Evolutionary conservation across 2,797 vertebrate genomes (phyloP).

Genomic region (Periophthalmus magnuspinnatus): DNA sequence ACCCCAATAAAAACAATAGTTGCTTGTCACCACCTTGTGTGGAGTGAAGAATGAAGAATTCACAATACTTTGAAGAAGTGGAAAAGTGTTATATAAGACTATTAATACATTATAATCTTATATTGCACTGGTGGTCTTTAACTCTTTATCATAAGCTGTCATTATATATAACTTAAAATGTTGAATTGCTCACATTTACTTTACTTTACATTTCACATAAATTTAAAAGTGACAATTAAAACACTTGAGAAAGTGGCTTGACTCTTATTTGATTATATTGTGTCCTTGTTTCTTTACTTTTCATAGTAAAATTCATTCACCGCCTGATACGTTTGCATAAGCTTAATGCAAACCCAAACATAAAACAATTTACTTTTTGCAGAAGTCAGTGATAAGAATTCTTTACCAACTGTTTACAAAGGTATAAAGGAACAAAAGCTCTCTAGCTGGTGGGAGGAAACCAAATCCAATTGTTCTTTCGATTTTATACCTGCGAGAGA

Average conservation of each 20-base stretch:
- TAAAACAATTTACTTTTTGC: not conserved
- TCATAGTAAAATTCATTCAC: not conserved
- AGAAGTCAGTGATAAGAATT: not conserved
- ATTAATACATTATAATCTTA: not conserved
- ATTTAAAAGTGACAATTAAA: not conserved
- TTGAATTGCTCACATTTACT: not conserved
- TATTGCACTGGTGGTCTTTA: not conserved
- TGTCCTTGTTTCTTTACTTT: not conserved
- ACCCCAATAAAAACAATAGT: too few species aligned
- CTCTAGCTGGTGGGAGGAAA: conserved; percentile 1
- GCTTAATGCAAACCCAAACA: not conserved
- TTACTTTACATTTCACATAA: not conserved
- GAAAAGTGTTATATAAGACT: not conserved
- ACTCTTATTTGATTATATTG: not conserved
- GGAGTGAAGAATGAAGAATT: not conserved
- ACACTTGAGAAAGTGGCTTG: not conserved
- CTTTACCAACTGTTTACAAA: conserved; percentile 9
- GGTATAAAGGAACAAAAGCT: not conserved
- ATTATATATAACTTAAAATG: not conserved
- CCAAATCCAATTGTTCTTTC: conserved; percentile 7
- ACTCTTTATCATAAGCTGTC: not conserved
- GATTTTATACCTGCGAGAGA: not conserved
- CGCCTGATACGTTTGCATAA: not conserved
- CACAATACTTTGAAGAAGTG: not conserved
- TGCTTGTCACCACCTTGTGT: too few species aligned